phyloP scores from a whole-genome alignment of 2,113 vertebrate species.

The Amphilophus citrinellus region DNA sequence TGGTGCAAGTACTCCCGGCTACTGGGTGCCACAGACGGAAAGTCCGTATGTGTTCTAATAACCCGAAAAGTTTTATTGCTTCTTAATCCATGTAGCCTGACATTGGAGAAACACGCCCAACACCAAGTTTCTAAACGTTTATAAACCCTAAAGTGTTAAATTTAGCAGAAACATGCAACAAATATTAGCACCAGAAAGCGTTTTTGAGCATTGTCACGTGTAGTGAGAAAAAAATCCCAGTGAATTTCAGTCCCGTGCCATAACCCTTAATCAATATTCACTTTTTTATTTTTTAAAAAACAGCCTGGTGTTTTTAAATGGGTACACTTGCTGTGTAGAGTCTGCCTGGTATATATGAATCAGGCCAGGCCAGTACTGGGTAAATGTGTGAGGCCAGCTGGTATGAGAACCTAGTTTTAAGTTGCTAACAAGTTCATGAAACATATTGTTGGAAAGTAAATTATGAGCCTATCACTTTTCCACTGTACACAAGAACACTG shows the following conservation, averaged over 20 bases:
- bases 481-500: background rate
- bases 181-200: background rate
- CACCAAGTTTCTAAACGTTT: background rate
- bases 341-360: background rate
- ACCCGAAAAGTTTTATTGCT: background rate
- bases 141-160: background rate
- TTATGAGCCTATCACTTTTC: background rate
- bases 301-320: background rate
- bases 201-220: no score
- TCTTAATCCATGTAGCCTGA: background rate
- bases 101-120: background rate
- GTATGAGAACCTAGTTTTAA: background rate
- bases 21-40: background rate
- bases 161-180: background rate
- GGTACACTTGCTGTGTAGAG: background rate
- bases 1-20: background rate
- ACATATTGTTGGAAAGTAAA: background rate
- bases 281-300: no score
- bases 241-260: no score
- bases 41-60: background rate
- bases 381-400: background rate
- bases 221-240: no score
- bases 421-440: background rate
- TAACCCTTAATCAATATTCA: background rate
- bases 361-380: background rate